A percentile compares a stretch with the other conserved stretches of the same genome.
phyloP scores from a whole-genome alignment of 1,140 invertebrate genomes.

The Solen grandis region DNA sequence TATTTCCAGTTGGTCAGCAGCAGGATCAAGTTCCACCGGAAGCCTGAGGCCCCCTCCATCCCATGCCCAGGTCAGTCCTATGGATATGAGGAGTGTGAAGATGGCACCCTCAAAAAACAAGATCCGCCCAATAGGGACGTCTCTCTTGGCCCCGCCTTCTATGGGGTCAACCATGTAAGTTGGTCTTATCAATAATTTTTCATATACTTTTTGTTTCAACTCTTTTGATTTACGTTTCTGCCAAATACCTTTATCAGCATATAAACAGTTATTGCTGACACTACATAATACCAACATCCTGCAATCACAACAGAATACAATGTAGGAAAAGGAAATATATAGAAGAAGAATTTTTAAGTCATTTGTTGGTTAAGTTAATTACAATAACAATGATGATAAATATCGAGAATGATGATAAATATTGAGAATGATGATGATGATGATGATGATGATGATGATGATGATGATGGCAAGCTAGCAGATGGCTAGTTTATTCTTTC shows the following conservation, averaged over 20 bases:
- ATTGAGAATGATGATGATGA: too few relatives aligned
- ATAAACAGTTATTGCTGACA: neutral
- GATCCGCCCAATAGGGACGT: conserved; percentile 76
- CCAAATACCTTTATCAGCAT: neutral
- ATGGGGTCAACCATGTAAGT: conserved; percentile 72
- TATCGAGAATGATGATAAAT: too few relatives aligned
- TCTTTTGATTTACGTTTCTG: too few relatives aligned
- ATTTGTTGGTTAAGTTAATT: too few relatives aligned
- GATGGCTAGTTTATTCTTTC: too few relatives aligned
- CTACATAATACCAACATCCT: too few relatives aligned
- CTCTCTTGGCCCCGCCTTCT: conserved; percentile 79
- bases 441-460: too few relatives aligned
- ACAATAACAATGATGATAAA: too few relatives aligned
- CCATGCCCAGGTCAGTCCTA: conserved; percentile 79
- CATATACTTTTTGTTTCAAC: neutral
- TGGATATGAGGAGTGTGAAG: conserved; percentile 81
- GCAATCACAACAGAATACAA: too few relatives aligned
- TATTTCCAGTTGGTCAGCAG: conserved; percentile 74
- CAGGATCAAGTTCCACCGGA: conserved; percentile 77
- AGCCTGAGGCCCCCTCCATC: conserved; percentile 80
- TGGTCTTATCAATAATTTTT: neutral
- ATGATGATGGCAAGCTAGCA: too few relatives aligned
- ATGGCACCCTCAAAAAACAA: conserved; percentile 79
- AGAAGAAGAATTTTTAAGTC: too few relatives aligned
- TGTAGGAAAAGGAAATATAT: too few relatives aligned